Conservation (phyloP, 2,797 vertebrate genomes). For the Emydoidea blandingii region DNA sequence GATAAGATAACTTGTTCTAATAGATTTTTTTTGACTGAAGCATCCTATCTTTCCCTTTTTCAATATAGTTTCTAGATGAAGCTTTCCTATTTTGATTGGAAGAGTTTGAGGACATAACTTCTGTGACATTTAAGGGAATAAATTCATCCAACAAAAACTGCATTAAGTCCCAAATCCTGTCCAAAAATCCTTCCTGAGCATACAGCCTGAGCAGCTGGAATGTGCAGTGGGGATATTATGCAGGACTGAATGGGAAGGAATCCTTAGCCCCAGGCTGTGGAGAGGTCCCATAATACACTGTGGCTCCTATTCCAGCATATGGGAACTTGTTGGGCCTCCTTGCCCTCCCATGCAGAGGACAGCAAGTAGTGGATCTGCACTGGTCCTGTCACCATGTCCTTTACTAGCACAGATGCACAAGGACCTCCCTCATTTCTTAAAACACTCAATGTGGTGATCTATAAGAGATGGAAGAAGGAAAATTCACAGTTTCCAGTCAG, state of each 20-base stretch:
- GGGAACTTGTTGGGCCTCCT: neutral
- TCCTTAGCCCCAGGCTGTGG: rapidly evolving
- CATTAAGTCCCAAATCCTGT: neutral
- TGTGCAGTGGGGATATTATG: neutral
- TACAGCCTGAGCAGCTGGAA: neutral
- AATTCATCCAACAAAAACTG: neutral
- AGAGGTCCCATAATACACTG: neutral
- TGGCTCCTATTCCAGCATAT: neutral
- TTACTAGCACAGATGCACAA: neutral
- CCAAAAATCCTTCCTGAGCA: neutral
- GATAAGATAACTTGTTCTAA: slow-evolving; percentile 25
- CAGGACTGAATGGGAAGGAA: neutral
- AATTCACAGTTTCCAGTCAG: neutral
- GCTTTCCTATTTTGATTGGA: slow-evolving; percentile 24
- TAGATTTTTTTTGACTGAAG: neutral
- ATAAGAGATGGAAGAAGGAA: neutral
- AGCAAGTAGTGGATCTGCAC: neutral
- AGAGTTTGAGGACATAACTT: slow-evolving; percentile 29
- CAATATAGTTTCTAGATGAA: slow-evolving; percentile 34
- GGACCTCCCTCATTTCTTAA: neutral
- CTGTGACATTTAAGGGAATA: neutral
- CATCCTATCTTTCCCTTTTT: slow-evolving; percentile 59
- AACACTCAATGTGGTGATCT: neutral
- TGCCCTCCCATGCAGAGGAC: neutral
- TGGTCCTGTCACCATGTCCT: neutral